Base-by-base conservation (phyloP, 2,113 vertebrate species). In the Centropristis striata region DNA sequence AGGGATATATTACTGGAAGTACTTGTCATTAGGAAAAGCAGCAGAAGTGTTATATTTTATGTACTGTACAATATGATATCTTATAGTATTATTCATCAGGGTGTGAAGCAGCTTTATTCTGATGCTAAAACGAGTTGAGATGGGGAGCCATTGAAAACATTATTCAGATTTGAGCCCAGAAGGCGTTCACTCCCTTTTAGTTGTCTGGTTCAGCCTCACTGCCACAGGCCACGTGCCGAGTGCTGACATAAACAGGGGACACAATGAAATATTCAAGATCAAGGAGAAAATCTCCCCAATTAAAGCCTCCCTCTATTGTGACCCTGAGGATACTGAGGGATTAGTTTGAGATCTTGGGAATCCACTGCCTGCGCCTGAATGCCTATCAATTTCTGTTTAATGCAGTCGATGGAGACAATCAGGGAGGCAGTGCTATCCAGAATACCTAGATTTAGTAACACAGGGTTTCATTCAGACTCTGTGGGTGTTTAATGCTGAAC, bases 261-360 rank as follows among this genome's bases (percentile, higher is more conserved):
- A 47, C 60, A 68, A 86, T 90, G 54, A 89, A 88, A 92, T 85
- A 93, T 90, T 90, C 80, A 90, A 81, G 83, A 93, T 87, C 80
- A 87, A 87, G 73, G 75, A 79, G 73, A 64, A 84, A 83, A 59
- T 83, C 76, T 69, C n/a, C 75, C 87, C 82, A 92, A 91, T 92
- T 91, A 90, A 85, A 81, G 72, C 39, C 8, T 80, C 71, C 39
- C 60, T 70, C 37, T 58, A 3, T 39, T 82, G 66, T 86, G 87
- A 90, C 87, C 90, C 65, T 3, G 37, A 86, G 88, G 85, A 78
- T 66, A 75, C 51, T 42, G 41, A 46, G 60, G 82, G 86, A 92
- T 91, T 90, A 81, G 46, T 53, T 27, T 73, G 70, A 87, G 64
- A 81, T 76, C 77, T 76, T 36, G 76, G 73, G 81, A 67, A 60